Evolutionary conservation across 2,888 invertebrate species (phyloP).

Genomic region (Coleophora flavipennella): DNA sequence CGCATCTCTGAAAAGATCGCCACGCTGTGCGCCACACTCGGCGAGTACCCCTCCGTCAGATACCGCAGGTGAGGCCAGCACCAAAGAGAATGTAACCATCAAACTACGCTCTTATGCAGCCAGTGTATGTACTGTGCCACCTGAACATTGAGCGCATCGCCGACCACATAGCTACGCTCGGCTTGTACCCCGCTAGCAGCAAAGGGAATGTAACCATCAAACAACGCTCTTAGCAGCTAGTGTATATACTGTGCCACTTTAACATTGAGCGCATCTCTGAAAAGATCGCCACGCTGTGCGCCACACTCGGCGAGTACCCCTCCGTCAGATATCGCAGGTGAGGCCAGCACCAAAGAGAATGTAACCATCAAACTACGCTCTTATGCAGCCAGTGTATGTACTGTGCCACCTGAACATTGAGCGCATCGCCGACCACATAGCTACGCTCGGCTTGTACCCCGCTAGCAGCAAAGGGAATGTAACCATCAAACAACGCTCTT

Average conservation of each 20-base stretch:
- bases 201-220: no score
- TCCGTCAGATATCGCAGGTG: slow-evolving; percentile 91
- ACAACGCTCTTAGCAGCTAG: no score
- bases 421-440: slow-evolving; percentile 99
- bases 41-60: slow-evolving; percentile 96
- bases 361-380: no score
- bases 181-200: slow-evolving; percentile 97
- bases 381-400: no score
- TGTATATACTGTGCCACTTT: no score
- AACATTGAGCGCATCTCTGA: slow-evolving; percentile 99
- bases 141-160: slow-evolving; percentile 98
- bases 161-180: slow-evolving; percentile 99
- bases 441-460: slow-evolving; percentile 98
- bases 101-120: no score
- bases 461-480: no score
- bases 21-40: slow-evolving; percentile 97
- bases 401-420: no score
- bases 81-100: no score
- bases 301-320: slow-evolving; percentile 98
- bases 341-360: slow-evolving; percentile 4
- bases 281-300: slow-evolving; percentile 99
- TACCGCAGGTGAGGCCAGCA: slow-evolving; percentile 78
- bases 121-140: no score
- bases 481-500: no score
- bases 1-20: slow-evolving; percentile 99